Percentiles rank a stretch among this genome's conserved stretches.
Evolutionary conservation across 1,140 invertebrate species (phyloP).

Genomic region (Spodoptera frugiperda): DNA sequence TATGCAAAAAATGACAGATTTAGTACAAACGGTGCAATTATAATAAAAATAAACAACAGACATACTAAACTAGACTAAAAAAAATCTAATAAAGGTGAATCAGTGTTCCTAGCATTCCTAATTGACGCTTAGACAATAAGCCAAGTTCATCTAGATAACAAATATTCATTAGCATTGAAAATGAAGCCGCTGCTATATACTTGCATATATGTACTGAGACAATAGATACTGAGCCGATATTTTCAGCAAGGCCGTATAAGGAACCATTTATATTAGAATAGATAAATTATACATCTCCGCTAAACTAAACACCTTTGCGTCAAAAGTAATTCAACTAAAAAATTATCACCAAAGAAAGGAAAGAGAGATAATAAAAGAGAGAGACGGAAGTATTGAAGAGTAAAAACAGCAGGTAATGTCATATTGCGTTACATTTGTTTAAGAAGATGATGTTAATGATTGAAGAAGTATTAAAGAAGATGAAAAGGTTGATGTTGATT

Average conservation of each 20-base stretch:
- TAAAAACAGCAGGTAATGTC: too few species aligned
- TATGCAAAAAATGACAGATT: too few species aligned
- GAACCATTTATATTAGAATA: constrained; percentile 14
- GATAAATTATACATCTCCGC: constrained; percentile 9
- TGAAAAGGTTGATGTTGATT: not conserved
- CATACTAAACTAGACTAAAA: not conserved
- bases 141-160: constrained; percentile 72
- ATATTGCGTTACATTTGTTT: too few species aligned
- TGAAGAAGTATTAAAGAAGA: not conserved
- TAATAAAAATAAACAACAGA: too few species aligned
- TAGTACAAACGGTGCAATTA: too few species aligned
- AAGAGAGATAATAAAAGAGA: too few species aligned
- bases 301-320: not conserved
- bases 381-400: too few species aligned
- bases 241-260: constrained; percentile 61
- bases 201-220: constrained; percentile 48
- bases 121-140: constrained; percentile 72
- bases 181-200: constrained; percentile 64
- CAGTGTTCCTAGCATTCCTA: constrained; percentile 52
- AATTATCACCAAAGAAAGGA: too few species aligned
- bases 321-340: too few species aligned
- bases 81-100: not conserved
- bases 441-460: not conserved
- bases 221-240: constrained; percentile 66
- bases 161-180: constrained; percentile 74